Evolutionary conservation across 2,113 vertebrate species (phyloP).

Genomic region (Leptocoma aspasia): DNA sequence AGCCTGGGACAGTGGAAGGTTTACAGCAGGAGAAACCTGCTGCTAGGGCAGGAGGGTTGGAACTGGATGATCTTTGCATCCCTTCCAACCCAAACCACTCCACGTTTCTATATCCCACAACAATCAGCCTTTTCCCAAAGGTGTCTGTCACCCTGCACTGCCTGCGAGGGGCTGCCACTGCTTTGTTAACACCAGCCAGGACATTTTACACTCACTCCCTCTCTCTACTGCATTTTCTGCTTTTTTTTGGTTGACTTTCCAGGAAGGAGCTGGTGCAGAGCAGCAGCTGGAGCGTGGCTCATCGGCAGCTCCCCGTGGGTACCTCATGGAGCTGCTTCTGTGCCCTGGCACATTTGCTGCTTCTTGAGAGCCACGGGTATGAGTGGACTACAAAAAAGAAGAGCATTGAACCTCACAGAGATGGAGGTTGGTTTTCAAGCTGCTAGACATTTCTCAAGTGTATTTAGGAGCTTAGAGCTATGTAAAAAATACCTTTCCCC

Average conservation of each 20-base stretch:
- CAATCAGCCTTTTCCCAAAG: rapidly evolving
- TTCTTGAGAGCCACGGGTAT: not conserved
- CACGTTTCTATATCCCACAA: not conserved
- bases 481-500: not conserved
- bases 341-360: not conserved
- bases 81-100: not conserved
- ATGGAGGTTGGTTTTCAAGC: not conserved
- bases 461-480: not conserved
- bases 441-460: constrained; percentile 9
- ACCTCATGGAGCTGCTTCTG: not conserved
- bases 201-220: not conserved
- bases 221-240: not conserved
- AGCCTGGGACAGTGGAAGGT: not conserved
- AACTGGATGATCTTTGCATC: rapidly evolving
- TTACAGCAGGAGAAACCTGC: too few species aligned
- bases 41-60: not conserved
- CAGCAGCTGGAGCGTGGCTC: not conserved
- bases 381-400: not conserved
- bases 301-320: not conserved
- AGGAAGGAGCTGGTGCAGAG: not conserved
- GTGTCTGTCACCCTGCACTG: rapidly evolving
- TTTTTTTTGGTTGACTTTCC: not conserved
- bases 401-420: not conserved
- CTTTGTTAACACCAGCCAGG: not conserved
- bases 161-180: rapidly evolving